A percentile compares a stretch with the other conserved stretches of the same genome.
Evolutionary conservation across 2,113 vertebrate species (phyloP).

Genomic region (Morone saxatilis): DNA sequence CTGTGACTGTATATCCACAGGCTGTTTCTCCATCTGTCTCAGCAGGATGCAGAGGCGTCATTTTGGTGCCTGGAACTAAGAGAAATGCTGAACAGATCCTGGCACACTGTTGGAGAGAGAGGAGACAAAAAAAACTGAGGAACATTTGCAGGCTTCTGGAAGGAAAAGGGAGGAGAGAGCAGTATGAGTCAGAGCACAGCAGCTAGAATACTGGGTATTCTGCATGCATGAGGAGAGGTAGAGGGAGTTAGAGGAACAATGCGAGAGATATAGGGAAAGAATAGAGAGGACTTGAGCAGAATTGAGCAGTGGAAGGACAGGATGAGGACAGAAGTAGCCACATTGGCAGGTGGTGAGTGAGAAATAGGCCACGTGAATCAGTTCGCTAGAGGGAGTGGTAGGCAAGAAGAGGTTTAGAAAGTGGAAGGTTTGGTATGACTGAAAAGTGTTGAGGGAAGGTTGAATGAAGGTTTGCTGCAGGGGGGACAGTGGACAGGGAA

Average conservation of each 20-base stretch:
- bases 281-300: slow-evolving; percentile 52
- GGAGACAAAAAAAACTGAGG: slow-evolving; percentile 32
- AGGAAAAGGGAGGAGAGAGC: slow-evolving; percentile 72
- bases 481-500: slow-evolving; percentile 44
- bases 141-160: slow-evolving; percentile 67
- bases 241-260: slow-evolving; percentile 58
- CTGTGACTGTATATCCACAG: slow-evolving; percentile 43
- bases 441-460: slow-evolving; percentile 54
- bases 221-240: slow-evolving; percentile 60
- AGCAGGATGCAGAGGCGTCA: slow-evolving; percentile 32
- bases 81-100: slow-evolving; percentile 44
- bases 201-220: slow-evolving; percentile 50
- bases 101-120: slow-evolving; percentile 35
- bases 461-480: slow-evolving; percentile 65
- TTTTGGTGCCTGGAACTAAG: slow-evolving; percentile 26
- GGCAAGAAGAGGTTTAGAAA: slow-evolving; percentile 49
- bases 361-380: slow-evolving; percentile 71
- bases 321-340: slow-evolving; percentile 50
- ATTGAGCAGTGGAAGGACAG: slow-evolving; percentile 51
- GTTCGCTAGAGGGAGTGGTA: slow-evolving; percentile 42
- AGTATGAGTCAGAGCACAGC: slow-evolving; percentile 74
- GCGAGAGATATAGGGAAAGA: slow-evolving; percentile 27
- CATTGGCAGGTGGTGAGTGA: slow-evolving; percentile 36
- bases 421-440: slow-evolving; percentile 50
- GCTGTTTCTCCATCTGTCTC: slow-evolving; percentile 46